phyloP scores from a whole-genome alignment of 2,888 invertebrate species.

The Polylopha cassiicola region DNA sequence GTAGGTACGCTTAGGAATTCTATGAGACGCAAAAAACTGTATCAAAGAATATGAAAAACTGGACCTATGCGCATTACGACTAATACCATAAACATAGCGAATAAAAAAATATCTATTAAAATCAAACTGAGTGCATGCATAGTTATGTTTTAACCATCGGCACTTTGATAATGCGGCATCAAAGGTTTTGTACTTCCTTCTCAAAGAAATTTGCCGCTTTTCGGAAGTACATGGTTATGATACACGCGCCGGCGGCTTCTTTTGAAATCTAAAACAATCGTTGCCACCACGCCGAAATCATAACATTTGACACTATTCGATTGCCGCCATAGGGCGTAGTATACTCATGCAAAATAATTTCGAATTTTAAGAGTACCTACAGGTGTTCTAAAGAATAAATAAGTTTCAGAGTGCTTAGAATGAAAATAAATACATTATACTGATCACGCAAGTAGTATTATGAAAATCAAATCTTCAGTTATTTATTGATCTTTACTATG shows the following conservation, averaged over 20 bases:
- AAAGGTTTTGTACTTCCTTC: slow-evolving; percentile 24
- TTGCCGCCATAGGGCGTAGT: slow-evolving; percentile 8
- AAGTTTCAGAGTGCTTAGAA: slow-evolving; percentile 18
- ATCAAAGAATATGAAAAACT: slow-evolving; percentile 10
- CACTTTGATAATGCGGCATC: slow-evolving; percentile 26
- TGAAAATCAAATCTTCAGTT: slow-evolving; percentile 19
- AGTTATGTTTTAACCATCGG: slow-evolving; percentile 25
- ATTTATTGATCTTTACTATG: slow-evolving; percentile 22
- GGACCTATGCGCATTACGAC: no score
- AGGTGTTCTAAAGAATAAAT: slow-evolving; percentile 19
- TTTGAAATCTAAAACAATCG: slow-evolving; percentile 18
- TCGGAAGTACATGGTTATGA: slow-evolving; percentile 25
- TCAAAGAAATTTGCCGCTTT: slow-evolving; percentile 24
- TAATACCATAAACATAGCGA: slow-evolving; percentile 24
- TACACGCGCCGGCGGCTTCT: slow-evolving; percentile 22
- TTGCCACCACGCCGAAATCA: slow-evolving; percentile 13
- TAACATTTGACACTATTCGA: slow-evolving; percentile 6
- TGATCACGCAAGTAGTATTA: slow-evolving; percentile 19
- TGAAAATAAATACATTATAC: slow-evolving; percentile 17
- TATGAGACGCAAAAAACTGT: slow-evolving; percentile 5
- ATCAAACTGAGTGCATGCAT: slow-evolving; percentile 26
- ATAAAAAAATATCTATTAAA: slow-evolving; percentile 24
- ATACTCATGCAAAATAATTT: no score
- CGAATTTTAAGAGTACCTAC: slow-evolving; percentile 18
- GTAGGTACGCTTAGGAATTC: slow-evolving; percentile 7